These are phyloP conservation scores for Campoletis raptor DNA, from an alignment of 2,888 invertebrate species.

Conservation along the genomic window DNA sequence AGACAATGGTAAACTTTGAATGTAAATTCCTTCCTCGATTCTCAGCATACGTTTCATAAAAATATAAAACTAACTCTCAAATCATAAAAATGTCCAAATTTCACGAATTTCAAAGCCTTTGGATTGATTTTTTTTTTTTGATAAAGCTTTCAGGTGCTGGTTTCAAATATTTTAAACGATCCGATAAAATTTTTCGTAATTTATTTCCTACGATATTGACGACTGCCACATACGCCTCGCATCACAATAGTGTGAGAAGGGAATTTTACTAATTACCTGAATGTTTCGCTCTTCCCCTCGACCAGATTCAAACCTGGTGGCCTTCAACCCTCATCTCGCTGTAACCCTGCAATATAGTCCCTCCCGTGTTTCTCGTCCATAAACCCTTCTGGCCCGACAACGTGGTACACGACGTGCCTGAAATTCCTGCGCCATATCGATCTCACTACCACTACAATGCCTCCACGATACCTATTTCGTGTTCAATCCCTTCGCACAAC, in stretches of 20 bases:
- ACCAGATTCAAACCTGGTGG: conserved; percentile 43
- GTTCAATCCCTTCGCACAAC: conserved; percentile 21
- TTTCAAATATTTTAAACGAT: neutral
- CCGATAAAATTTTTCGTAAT: neutral
- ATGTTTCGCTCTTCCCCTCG: conserved; percentile 51
- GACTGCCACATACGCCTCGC: neutral
- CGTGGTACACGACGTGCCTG: conserved; percentile 66
- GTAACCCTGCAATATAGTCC: conserved; percentile 7
- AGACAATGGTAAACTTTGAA: conserved; percentile 26
- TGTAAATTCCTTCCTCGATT: conserved; percentile 5
- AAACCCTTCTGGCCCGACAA: conserved; percentile 62
- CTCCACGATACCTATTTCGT: conserved; percentile 10
- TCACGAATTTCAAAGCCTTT: neutral
- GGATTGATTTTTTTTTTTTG: neutral
- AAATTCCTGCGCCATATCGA: conserved; percentile 72
- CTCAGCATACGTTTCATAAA: neutral
- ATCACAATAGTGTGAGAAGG: conserved; percentile 14
- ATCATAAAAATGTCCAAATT: neutral
- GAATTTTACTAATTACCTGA: conserved; percentile 73
- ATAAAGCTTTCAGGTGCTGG: neutral
- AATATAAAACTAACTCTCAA: neutral
- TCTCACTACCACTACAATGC: conserved; percentile 59
- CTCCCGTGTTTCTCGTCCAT: conserved; percentile 31
- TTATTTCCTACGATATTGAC: conserved; percentile 8
- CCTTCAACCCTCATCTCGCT: conserved; percentile 55